Conservation (phyloP, 2,888 invertebrate genomes). For the Pasiphila rectangulata region DNA sequence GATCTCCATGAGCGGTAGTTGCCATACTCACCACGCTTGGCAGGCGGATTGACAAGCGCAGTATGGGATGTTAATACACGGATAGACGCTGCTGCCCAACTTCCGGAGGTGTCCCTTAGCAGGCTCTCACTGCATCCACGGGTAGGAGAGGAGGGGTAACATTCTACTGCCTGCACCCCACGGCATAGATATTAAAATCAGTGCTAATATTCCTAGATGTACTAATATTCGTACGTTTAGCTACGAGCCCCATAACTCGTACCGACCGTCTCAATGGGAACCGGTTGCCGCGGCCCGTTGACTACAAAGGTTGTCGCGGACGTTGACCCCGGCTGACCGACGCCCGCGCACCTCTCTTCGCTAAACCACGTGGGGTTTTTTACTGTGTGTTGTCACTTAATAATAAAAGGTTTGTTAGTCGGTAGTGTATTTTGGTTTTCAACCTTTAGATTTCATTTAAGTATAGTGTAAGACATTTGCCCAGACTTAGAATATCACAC, state of each 20-base stretch:
- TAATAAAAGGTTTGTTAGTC: conserved; percentile 1
- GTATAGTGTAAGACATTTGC: not conserved
- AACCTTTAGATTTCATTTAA: not conserved
- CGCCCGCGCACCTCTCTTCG: conserved; percentile 68
- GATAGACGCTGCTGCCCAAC: too few species aligned
- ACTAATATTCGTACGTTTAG: conserved; percentile 1
- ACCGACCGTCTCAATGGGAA: conserved; percentile 46
- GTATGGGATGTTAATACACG: too few species aligned
- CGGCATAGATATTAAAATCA: too few species aligned
- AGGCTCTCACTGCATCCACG: too few species aligned
- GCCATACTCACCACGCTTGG: too few species aligned
- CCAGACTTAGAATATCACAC: too few species aligned
- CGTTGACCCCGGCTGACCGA: conserved; percentile 67
- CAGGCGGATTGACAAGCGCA: too few species aligned
- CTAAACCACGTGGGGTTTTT: conserved; percentile 31
- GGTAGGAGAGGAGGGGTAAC: too few species aligned
- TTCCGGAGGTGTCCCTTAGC: too few species aligned
- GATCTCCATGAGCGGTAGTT: too few species aligned
- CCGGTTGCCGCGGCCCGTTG: conserved; percentile 51
- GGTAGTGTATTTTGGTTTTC: not conserved
- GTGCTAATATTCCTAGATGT: not conserved
- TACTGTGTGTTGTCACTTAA: conserved; percentile 27
- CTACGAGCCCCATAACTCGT: conserved; percentile 37
- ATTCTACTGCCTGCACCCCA: too few species aligned
- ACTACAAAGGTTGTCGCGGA: conserved; percentile 68